Conservation (phyloP, 2,888 invertebrate genomes). For the Dascillus cervinus region DNA sequence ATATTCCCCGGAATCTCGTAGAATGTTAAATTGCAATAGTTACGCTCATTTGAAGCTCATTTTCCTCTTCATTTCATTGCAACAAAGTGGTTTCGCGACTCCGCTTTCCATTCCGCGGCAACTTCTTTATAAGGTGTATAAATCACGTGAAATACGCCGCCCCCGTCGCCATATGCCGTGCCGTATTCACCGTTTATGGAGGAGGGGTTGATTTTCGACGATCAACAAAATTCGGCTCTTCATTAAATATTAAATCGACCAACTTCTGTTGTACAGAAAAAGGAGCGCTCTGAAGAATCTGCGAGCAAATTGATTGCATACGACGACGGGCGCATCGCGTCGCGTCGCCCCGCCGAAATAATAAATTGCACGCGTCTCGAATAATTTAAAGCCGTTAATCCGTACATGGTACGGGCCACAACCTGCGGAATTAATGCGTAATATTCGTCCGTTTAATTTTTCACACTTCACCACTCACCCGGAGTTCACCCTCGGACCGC, state of each 20-base stretch:
- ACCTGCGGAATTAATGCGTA: slow-evolving; percentile 16
- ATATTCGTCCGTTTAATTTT: too few relatives aligned
- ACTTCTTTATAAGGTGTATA: slow-evolving; percentile 41
- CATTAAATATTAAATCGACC: too few relatives aligned
- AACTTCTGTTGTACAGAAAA: too few relatives aligned
- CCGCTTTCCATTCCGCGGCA: slow-evolving; percentile 35
- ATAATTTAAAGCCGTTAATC: slow-evolving; percentile 28
- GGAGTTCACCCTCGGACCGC: too few relatives aligned
- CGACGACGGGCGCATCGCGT: slow-evolving; percentile 22
- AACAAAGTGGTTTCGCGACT: slow-evolving; percentile 39
- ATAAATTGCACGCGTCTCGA: slow-evolving; percentile 27
- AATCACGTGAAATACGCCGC: slow-evolving; percentile 31
- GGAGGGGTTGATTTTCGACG: slow-evolving; percentile 6
- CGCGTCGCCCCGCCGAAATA: slow-evolving; percentile 24
- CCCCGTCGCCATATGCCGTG: slow-evolving; percentile 16
- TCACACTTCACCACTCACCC: too few relatives aligned
- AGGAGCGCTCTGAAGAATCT: too few relatives aligned
- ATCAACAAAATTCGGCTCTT: slow-evolving; percentile 1
- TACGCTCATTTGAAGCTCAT: slow-evolving; percentile 38
- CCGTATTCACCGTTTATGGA: too few relatives aligned
- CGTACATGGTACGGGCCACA: slow-evolving; percentile 9
- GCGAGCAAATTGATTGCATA: slow-evolving; percentile 31
- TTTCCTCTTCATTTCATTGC: slow-evolving; percentile 42
- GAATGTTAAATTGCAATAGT: slow-evolving; percentile 36
- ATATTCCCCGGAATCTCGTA: slow-evolving; percentile 16